Percentiles rank a stretch among this genome's conserved stretches.
Evolutionary conservation across 2,113 vertebrate species (phyloP).

Genomic region (Rhinopithecus roxellana): DNA sequence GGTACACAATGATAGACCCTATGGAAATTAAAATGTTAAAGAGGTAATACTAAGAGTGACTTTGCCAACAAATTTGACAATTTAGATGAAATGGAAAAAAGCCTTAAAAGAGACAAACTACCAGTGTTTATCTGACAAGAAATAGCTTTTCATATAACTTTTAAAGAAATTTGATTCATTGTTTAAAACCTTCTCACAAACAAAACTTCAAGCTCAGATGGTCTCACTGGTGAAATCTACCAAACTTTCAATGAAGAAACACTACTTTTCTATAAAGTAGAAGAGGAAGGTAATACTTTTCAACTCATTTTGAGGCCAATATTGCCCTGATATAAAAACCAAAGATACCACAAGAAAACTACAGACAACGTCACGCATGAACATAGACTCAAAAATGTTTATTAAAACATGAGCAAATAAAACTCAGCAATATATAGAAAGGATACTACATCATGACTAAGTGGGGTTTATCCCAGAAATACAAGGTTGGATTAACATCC

Average conservation of each 20-base stretch:
- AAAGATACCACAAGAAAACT: neutral
- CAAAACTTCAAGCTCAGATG: neutral
- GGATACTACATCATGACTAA: neutral
- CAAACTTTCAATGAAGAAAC: neutral
- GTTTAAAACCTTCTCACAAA: neutral
- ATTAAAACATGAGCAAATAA: neutral
- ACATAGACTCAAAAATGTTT: neutral
- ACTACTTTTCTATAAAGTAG: neutral
- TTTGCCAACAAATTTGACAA: neutral
- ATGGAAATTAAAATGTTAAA: neutral
- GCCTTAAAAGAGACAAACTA: neutral
- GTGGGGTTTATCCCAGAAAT: neutral
- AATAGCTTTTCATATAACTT: neutral
- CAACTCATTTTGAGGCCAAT: neutral
- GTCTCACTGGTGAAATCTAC: neutral
- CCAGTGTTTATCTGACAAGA: neutral
- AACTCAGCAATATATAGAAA: neutral
- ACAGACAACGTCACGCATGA: neutral
- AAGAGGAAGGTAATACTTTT: neutral
- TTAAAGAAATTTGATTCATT: neutral
- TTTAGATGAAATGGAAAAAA: neutral
- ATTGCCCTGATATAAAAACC: neutral
- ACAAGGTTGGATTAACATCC: neutral
- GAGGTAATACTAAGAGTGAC: neutral
- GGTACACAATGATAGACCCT: neutral